phyloP scores from a whole-genome alignment of 1,140 invertebrate genomes.

The Ganaspis sp. region DNA sequence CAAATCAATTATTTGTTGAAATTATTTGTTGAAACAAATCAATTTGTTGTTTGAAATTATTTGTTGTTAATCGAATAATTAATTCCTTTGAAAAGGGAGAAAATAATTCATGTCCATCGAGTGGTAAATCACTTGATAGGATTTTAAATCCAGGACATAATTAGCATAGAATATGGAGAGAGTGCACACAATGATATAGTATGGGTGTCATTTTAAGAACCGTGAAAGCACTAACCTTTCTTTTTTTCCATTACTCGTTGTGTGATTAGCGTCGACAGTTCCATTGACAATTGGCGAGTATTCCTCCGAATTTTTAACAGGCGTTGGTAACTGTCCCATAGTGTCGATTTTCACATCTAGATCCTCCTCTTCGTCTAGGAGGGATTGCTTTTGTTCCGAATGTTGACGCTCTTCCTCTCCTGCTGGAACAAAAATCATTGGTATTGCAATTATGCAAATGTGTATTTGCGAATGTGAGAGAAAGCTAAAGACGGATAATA shows the following conservation, averaged over 20 bases:
- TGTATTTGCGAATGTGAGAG: background rate
- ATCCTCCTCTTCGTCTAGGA: background rate
- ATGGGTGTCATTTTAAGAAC: background rate
- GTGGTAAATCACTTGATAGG: background rate
- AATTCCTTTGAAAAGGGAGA: too few species aligned
- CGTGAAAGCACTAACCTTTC: background rate
- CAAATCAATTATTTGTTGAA: too few species aligned
- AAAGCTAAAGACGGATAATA: background rate
- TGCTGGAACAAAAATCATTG: background rate
- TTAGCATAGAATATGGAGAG: background rate
- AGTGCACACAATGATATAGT: background rate
- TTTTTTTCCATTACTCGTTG: background rate
- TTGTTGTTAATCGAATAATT: too few species aligned
- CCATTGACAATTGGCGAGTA: background rate
- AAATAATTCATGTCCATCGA: too few species aligned
- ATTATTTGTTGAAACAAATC: too few species aligned
- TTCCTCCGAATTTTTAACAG: constrained; percentile 3
- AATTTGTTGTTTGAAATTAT: too few species aligned
- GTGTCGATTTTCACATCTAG: background rate
- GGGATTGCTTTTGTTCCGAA: background rate
- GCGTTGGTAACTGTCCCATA: background rate
- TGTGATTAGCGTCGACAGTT: background rate
- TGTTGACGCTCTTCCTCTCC: background rate
- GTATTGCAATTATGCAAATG: background rate
- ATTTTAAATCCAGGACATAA: background rate